A percentile compares a stretch with the other conserved stretches of the same genome.
phyloP scores from a whole-genome alignment of 2,797 vertebrate species.

The Tapera naevia region DNA sequence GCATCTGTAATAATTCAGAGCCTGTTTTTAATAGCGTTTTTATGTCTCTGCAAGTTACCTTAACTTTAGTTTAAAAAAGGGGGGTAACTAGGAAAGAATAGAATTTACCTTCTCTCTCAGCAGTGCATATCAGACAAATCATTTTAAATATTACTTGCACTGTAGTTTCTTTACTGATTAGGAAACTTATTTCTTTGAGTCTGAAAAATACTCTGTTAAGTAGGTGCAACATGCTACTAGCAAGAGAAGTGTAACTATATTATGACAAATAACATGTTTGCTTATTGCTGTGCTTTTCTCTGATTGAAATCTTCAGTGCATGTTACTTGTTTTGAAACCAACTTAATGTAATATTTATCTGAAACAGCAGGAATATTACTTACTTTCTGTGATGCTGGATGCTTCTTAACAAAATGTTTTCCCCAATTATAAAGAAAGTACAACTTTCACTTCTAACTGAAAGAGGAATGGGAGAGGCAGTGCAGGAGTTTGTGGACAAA shows the following conservation, averaged over 20 bases:
- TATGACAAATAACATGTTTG: background rate
- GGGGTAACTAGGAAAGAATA: background rate
- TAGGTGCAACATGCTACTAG: background rate
- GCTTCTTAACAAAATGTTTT: slow-evolving; percentile 6
- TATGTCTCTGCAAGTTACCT: background rate
- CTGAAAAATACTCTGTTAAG: background rate
- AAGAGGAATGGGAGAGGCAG: slow-evolving; percentile 95
- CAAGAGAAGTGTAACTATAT: background rate
- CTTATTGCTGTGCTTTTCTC: background rate
- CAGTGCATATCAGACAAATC: background rate
- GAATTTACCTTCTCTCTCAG: background rate
- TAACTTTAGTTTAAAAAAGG: background rate
- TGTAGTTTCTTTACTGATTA: background rate
- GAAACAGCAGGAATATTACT: background rate
- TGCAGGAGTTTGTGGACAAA: slow-evolving; percentile 98
- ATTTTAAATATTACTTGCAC: background rate
- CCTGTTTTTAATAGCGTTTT: background rate
- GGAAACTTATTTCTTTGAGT: background rate
- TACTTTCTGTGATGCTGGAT: background rate
- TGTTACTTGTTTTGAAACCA: background rate
- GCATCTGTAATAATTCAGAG: background rate
- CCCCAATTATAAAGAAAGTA: slow-evolving; percentile 80
- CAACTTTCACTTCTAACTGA: slow-evolving; percentile 95
- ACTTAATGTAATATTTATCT: background rate
- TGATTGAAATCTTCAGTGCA: background rate